phyloP scores from a whole-genome alignment of 2,888 invertebrate species.

The Drosophila borborema region DNA sequence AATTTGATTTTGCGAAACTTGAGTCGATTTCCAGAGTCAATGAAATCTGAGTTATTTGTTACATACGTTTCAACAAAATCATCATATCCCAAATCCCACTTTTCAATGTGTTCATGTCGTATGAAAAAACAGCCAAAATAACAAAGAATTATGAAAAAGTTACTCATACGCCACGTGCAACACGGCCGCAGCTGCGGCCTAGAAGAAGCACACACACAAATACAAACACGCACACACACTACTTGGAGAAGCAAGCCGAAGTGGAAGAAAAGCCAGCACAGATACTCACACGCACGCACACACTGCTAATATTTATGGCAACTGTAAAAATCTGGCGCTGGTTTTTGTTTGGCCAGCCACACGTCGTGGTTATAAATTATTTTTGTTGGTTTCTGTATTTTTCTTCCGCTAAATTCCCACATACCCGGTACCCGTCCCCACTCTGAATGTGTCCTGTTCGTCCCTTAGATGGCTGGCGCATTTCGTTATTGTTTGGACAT shows the following conservation, averaged over 20 bases:
- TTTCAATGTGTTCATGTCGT: not conserved
- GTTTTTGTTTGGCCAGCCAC: constrained; percentile 67
- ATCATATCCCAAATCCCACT: not conserved
- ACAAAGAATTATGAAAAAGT: constrained; percentile 45
- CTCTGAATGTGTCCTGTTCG: constrained; percentile 2
- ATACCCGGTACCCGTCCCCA: not conserved
- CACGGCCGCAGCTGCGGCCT: constrained; percentile 73
- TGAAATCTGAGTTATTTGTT: not conserved
- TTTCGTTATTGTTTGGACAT: constrained; percentile 65
- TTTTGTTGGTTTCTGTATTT: constrained; percentile 50
- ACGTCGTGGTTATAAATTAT: constrained; percentile 80
- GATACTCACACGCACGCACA: not conserved
- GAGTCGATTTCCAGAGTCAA: too few species aligned
- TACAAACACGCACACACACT: constrained; percentile 33
- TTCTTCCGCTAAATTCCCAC: constrained; percentile 3
- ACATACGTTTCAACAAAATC: not conserved
- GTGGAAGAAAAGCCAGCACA: constrained; percentile 15
- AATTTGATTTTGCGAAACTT: too few species aligned
- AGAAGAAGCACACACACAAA: constrained; percentile 57
- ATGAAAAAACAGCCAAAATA: constrained; percentile 17
- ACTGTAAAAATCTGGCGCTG: constrained; percentile 69
- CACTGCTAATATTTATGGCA: constrained; percentile 57
- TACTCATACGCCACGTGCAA: constrained; percentile 77
- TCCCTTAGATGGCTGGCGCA: constrained; percentile 25
- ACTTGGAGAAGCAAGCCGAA: constrained; percentile 31